Evolutionary conservation across 2,113 vertebrate genomes (phyloP).

Genomic region (Galeopterus variegatus): DNA sequence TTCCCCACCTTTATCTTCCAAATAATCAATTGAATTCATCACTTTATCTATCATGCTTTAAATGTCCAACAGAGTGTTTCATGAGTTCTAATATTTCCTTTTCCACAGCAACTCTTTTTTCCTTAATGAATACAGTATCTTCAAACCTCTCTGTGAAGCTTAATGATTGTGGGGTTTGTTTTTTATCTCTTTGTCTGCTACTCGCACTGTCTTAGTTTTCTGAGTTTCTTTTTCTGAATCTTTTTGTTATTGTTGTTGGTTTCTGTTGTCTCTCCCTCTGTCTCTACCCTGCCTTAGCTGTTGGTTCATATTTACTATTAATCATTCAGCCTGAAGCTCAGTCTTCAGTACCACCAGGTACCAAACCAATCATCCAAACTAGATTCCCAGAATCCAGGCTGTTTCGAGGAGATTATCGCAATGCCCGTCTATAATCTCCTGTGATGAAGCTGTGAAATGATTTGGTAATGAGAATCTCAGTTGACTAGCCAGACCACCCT

Average conservation of each 20-base stretch:
- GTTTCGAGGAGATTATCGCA: not conserved
- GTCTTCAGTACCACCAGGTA: not conserved
- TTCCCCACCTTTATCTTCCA: not conserved
- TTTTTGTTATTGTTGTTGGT: not conserved
- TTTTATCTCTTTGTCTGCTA: not conserved
- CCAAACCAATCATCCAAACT: not conserved
- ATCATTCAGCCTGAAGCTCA: not conserved
- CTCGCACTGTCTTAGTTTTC: not conserved
- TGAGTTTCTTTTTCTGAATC: not conserved
- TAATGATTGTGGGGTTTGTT: not conserved
- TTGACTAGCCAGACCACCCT: not conserved
- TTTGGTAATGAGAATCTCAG: not conserved
- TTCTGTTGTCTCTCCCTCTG: not conserved
- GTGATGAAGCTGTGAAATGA: not conserved
- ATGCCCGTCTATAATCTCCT: not conserved
- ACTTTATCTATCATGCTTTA: not conserved
- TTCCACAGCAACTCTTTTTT: not conserved
- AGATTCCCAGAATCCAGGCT: not conserved
- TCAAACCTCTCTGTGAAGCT: not conserved
- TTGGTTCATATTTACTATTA: not conserved
- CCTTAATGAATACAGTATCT: not conserved
- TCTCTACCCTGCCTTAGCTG: not conserved
- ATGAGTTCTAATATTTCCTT: rapidly evolving
- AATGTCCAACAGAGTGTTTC: not conserved
- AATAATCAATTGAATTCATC: not conserved